phyloP scores from a whole-genome alignment of 2,888 invertebrate genomes.

The Caenorhabditis japonica region DNA sequence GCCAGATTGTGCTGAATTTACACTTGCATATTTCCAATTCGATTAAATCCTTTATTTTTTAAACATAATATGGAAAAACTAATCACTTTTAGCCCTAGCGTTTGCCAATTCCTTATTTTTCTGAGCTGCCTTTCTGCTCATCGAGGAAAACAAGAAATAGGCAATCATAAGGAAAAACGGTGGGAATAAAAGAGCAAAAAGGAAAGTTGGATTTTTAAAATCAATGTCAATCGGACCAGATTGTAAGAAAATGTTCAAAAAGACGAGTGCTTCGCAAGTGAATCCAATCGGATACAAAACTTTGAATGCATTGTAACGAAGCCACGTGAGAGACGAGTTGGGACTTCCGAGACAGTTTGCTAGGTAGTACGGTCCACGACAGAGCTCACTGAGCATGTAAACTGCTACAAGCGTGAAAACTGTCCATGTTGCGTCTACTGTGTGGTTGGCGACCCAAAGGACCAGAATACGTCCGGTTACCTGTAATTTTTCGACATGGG shows the following conservation, averaged over 20 bases:
- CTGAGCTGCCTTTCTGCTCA: constrained; percentile 20
- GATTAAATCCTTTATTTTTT: too few relatives aligned
- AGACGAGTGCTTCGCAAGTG: constrained; percentile 82
- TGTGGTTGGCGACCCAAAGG: constrained; percentile 20
- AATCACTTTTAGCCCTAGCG: too few relatives aligned
- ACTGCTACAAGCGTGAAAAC: constrained; percentile 29
- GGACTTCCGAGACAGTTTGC: constrained; percentile 11
- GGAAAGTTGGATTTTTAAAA: background rate
- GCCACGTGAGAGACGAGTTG: constrained; percentile 84
- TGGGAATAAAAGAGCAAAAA: background rate
- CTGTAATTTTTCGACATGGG: constrained; percentile 32
- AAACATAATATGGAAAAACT: too few relatives aligned
- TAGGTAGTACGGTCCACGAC: constrained; percentile 89
- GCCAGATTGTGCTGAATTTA: too few relatives aligned
- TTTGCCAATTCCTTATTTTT: constrained; percentile 17
- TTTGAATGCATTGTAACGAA: constrained; percentile 93
- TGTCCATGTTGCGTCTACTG: constrained; percentile 2
- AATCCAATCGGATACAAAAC: constrained; percentile 92
- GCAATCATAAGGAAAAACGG: constrained; percentile 11
- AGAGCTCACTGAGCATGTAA: constrained; percentile 54
- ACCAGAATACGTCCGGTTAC: constrained; percentile 53
- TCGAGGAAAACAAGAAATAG: constrained; percentile 9
- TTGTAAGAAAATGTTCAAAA: constrained; percentile 15
- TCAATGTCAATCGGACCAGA: background rate
- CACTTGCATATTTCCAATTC: too few relatives aligned